These are phyloP conservation scores for Palythoa heliodiscus DNA, from an alignment of 92 coral and sea anemone species.

Conservation along the genomic window DNA sequence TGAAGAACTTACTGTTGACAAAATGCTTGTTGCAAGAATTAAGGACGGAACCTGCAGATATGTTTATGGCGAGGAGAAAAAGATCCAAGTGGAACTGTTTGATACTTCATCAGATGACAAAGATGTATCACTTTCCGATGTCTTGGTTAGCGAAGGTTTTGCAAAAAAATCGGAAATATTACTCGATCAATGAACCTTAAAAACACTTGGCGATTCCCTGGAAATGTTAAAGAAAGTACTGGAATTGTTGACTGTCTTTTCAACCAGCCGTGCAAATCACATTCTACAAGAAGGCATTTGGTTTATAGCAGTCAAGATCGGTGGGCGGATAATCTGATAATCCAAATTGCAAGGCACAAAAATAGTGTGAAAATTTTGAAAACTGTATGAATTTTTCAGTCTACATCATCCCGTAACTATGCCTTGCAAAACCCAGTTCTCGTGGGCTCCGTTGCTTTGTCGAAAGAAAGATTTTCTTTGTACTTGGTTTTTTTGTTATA, in stretches of 20 bases:
- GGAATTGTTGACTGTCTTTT: neutral
- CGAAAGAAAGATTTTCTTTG: too few species aligned
- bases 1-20: constrained; percentile 55
- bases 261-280: neutral
- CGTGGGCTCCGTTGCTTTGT: too few species aligned
- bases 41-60: constrained; percentile 58
- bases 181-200: neutral
- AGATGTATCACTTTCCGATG: constrained; percentile 73
- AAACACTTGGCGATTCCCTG: neutral
- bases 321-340: too few species aligned
- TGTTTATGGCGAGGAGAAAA: constrained; percentile 55
- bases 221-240: neutral
- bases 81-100: constrained; percentile 66
- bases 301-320: too few species aligned
- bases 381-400: too few species aligned
- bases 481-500: too few species aligned
- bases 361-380: too few species aligned
- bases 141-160: constrained; percentile 65
- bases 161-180: constrained; percentile 47
- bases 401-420: too few species aligned
- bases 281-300: neutral
- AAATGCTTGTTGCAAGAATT: constrained; percentile 76
- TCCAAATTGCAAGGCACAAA: too few species aligned
- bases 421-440: too few species aligned
- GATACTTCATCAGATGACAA: constrained; percentile 72